A percentile compares a stretch with the other conserved stretches of the same genome.
phyloP scores from a whole-genome alignment of 2,797 vertebrate genomes.

The Cryptoblepharus egeriae region DNA sequence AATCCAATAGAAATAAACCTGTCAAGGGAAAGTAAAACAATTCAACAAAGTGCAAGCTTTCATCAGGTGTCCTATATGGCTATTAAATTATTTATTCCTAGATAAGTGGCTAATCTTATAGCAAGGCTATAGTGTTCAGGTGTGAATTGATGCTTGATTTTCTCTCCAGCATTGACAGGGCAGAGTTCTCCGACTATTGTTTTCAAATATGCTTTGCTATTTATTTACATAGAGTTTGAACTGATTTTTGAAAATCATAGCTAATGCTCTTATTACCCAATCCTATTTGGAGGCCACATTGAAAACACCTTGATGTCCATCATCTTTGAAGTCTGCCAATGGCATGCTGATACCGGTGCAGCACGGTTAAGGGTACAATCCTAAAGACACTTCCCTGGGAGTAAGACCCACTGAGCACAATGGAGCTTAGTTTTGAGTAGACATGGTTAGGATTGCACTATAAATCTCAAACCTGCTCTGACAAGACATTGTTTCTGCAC shows the following conservation, averaged over 20 bases:
- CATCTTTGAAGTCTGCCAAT: too few species aligned
- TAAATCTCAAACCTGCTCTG: too few species aligned
- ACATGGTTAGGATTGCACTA: too few species aligned
- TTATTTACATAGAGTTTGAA: slow-evolving; percentile 4
- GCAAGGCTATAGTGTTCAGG: slow-evolving; percentile 11
- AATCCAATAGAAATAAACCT: slow-evolving; percentile 87
- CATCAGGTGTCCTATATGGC: slow-evolving; percentile 36
- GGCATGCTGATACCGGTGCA: too few species aligned
- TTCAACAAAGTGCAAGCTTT: slow-evolving; percentile 49
- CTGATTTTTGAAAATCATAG: neutral
- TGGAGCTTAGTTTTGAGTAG: too few species aligned
- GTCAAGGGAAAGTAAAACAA: slow-evolving; percentile 64
- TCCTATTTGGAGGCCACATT: too few species aligned
- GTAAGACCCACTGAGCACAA: too few species aligned
- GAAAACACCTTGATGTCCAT: too few species aligned
- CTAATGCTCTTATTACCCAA: neutral
- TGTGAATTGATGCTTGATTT: slow-evolving; percentile 52
- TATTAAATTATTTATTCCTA: slow-evolving; percentile 44
- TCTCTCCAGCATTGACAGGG: slow-evolving; percentile 4
- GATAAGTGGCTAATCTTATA: slow-evolving; percentile 42
- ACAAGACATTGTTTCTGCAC: too few species aligned
- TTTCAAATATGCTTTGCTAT: slow-evolving; percentile 33
- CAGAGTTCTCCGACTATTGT: slow-evolving; percentile 16
- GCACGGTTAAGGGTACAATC: too few species aligned
- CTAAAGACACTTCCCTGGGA: too few species aligned